These are phyloP conservation scores for Podarcis lilfordi DNA, from an alignment of 2,797 vertebrate species.

Conservation along the genomic window DNA sequence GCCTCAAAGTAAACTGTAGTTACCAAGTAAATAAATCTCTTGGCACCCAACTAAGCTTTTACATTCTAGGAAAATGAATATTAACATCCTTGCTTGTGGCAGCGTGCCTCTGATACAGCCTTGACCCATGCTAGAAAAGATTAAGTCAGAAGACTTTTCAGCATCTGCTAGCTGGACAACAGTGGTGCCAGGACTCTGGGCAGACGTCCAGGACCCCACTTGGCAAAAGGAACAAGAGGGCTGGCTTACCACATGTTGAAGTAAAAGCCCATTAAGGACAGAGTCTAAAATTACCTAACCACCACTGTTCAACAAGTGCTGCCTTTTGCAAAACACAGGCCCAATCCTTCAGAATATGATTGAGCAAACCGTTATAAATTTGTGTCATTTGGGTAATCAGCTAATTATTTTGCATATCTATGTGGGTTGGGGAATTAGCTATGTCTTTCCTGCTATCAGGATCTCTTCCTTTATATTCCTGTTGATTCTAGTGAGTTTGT, in stretches of 20 bases:
- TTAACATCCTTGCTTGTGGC: background rate
- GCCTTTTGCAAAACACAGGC: background rate
- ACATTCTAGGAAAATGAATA: background rate
- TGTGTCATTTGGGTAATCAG: background rate
- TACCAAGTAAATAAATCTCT: background rate
- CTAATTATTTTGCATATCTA: background rate
- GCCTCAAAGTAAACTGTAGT: background rate
- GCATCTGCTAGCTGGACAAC: too few species aligned
- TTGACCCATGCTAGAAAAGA: background rate
- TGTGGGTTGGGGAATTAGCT: background rate
- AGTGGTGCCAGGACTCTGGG: too few species aligned
- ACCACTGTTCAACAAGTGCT: background rate
- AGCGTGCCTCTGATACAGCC: background rate
- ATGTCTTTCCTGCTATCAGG: background rate
- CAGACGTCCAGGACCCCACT: too few species aligned
- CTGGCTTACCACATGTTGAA: too few species aligned
- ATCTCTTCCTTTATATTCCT: background rate
- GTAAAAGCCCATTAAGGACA: too few species aligned
- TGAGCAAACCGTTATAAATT: background rate
- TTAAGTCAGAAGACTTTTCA: background rate
- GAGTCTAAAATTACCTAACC: background rate
- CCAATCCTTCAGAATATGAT: background rate
- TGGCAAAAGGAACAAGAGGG: too few species aligned
- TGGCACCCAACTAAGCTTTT: background rate
- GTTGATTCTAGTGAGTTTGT: background rate